These are phyloP conservation scores for Fregata magnificens DNA, from an alignment of 2,113 vertebrate species.

Conservation along the genomic window DNA sequence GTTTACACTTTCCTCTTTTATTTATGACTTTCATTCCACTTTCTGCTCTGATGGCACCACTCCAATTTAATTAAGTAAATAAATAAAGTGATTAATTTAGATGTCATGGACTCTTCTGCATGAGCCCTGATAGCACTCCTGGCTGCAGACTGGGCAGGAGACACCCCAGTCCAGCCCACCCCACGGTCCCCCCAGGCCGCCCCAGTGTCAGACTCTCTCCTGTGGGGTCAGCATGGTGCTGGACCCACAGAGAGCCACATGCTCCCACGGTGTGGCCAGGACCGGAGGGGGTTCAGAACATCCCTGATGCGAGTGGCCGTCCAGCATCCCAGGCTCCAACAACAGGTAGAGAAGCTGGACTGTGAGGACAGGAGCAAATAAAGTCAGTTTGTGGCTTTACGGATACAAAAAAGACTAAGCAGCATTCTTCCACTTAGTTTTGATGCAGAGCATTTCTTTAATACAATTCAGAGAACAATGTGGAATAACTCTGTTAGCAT, in stretches of 20 bases:
- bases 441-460: not conserved
- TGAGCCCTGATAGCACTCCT: not conserved
- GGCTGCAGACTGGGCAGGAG: not conserved
- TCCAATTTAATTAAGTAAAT: constrained; percentile 32
- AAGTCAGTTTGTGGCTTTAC: not conserved
- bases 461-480: not conserved
- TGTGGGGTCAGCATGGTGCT: not conserved
- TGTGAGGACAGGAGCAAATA: not conserved
- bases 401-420: not conserved
- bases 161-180: accelerated
- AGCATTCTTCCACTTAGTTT: not conserved
- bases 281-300: not conserved
- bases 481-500: not conserved
- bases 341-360: not conserved
- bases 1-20: not conserved
- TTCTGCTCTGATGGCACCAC: not conserved
- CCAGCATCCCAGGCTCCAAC: not conserved
- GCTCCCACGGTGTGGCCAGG: not conserved
- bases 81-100: not conserved
- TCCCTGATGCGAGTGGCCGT: accelerated
- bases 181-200: accelerated
- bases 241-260: not conserved
- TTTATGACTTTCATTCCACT: not conserved
- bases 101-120: not conserved
- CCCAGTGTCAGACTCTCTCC: not conserved